Evolutionary conservation across 2,113 vertebrate species (phyloP).

Genomic region (Orientallactaga bullata): DNA sequence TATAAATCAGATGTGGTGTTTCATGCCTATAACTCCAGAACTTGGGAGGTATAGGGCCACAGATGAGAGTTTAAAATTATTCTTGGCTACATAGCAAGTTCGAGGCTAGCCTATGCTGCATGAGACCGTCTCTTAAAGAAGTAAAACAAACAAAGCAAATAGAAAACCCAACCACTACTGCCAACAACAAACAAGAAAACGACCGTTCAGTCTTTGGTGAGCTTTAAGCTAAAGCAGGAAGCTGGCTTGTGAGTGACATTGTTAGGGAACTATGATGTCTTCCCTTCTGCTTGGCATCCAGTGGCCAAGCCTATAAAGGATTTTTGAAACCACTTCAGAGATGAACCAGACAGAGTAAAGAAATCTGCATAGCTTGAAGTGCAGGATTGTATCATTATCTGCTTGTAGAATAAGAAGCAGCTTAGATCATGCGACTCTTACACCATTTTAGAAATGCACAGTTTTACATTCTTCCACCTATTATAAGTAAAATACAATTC

Average conservation of each 20-base stretch:
- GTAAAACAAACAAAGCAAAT: too few relatives aligned
- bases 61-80: too few relatives aligned
- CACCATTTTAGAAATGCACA: not conserved
- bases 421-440: not conserved
- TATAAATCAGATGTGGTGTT: too few relatives aligned
- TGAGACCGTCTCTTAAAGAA: too few relatives aligned
- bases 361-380: not conserved
- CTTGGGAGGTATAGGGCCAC: too few relatives aligned
- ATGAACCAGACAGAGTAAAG: not conserved
- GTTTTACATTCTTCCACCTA: not conserved
- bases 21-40: too few relatives aligned
- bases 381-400: not conserved
- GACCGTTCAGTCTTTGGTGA: not conserved
- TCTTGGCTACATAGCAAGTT: too few relatives aligned
- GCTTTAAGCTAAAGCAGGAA: not conserved
- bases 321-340: slow-evolving; percentile 40
- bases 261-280: not conserved
- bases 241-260: not conserved
- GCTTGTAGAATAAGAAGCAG: not conserved
- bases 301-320: slow-evolving; percentile 22
- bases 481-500: not conserved
- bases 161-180: too few relatives aligned
- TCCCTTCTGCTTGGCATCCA: not conserved
- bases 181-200: too few relatives aligned
- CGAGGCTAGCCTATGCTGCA: too few relatives aligned